These are phyloP conservation scores for Holothuria glaberrima DNA, from an alignment of 35 echinoderm and acorn worm genomes.

Conservation along the genomic window DNA sequence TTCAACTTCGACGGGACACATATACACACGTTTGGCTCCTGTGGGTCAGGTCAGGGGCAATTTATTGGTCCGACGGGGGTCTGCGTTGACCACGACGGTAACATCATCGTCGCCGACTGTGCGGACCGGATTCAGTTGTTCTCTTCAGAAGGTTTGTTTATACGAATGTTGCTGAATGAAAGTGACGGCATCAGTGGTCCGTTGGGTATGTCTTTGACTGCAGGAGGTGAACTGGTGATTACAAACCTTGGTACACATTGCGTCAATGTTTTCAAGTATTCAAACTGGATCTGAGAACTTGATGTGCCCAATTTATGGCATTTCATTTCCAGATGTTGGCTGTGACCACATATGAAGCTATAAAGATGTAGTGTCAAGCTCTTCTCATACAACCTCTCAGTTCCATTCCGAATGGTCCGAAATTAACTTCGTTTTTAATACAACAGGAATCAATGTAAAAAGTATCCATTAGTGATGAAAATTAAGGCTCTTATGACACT, in stretches of 20 bases:
- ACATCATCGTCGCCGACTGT: slow-evolving; percentile 98
- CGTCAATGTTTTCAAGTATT: slow-evolving; percentile 96
- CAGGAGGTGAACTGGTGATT: slow-evolving; percentile 86
- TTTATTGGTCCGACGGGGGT: slow-evolving; percentile 98
- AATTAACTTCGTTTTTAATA: too few species aligned
- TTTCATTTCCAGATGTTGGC: too few species aligned
- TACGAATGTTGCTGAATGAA: slow-evolving; percentile 82
- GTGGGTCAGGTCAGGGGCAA: slow-evolving; percentile 91
- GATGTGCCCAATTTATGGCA: neutral
- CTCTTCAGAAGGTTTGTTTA: slow-evolving; percentile 85
- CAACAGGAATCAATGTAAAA: too few species aligned
- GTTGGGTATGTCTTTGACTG: slow-evolving; percentile 78
- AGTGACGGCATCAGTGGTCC: slow-evolving; percentile 93
- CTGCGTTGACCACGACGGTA: slow-evolving; percentile 91
- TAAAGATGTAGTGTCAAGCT: too few species aligned
- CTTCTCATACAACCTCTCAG: too few species aligned
- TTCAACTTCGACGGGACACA: slow-evolving; percentile 86
- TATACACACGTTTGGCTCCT: slow-evolving; percentile 88
- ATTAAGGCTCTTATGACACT: too few species aligned
- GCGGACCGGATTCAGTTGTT: slow-evolving; percentile 96
- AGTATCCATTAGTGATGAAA: too few species aligned
- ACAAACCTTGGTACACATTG: slow-evolving; percentile 98
- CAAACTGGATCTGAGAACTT: slow-evolving; percentile 75
- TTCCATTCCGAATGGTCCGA: too few species aligned
- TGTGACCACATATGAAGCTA: too few species aligned